Percentiles rank a stretch among this genome's conserved stretches.
Evolutionary conservation across 2,888 invertebrate genomes (phyloP).

Genomic region (Synergus laeviventris): DNA sequence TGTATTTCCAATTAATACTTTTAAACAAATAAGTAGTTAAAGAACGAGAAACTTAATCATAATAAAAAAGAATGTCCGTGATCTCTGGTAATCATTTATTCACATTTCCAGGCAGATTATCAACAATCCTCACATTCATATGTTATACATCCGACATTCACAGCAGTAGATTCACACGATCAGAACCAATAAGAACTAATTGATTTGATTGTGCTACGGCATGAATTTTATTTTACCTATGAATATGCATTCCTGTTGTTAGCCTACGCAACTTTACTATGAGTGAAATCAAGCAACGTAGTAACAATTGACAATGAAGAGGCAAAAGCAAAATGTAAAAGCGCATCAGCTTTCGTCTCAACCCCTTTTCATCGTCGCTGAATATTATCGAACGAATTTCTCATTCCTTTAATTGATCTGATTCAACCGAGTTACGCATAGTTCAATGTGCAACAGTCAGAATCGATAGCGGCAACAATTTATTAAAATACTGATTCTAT

Average conservation of each 20-base stretch:
- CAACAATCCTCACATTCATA: constrained; percentile 56
- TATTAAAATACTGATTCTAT: constrained; percentile 3
- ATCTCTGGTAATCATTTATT: not conserved
- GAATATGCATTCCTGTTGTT: not conserved
- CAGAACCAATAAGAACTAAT: constrained; percentile 52
- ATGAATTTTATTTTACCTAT: constrained; percentile 42
- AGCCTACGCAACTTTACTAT: not conserved
- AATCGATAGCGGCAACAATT: not conserved
- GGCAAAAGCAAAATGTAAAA: not conserved
- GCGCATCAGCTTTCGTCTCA: not conserved
- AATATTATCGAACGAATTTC: not conserved
- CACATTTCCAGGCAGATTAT: constrained; percentile 44
- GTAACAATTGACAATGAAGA: not conserved
- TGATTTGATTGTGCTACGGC: constrained; percentile 47
- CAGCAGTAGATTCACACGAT: constrained; percentile 47
- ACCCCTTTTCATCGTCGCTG: not conserved
- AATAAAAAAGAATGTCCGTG: not conserved
- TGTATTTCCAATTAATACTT: no score
- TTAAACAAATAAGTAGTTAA: not conserved
- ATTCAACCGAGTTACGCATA: not conserved
- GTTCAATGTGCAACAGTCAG: constrained; percentile 8
- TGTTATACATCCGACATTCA: constrained; percentile 59
- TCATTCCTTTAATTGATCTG: not conserved
- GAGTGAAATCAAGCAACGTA: not conserved
- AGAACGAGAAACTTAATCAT: not conserved